Evolutionary conservation across 2,888 invertebrate species (phyloP).

Genomic region (Apamea sordens): DNA sequence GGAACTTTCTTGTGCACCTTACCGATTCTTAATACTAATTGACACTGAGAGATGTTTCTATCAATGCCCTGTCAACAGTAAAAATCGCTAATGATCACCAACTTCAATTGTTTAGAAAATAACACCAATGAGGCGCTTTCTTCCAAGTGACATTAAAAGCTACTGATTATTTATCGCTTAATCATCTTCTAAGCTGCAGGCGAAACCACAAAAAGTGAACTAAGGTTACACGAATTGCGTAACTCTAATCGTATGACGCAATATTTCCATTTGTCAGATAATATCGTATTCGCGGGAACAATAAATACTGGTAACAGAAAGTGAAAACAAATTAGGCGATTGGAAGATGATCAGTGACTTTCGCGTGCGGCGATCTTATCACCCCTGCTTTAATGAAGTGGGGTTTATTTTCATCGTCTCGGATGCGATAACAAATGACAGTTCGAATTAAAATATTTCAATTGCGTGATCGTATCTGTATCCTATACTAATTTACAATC

Average conservation of each 20-base stretch:
- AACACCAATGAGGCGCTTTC: conserved; percentile 55
- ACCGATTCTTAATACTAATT: conserved; percentile 63
- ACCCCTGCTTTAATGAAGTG: conserved; percentile 61
- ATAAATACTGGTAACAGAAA: conserved; percentile 83
- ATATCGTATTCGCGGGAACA: conserved; percentile 79
- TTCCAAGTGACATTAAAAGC: conserved; percentile 54
- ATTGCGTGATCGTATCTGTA: conserved; percentile 71
- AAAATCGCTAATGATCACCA: conserved; percentile 55
- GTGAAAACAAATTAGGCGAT: conserved; percentile 87
- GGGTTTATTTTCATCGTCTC: conserved; percentile 68
- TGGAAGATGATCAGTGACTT: conserved; percentile 80
- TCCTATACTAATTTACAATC: conserved; percentile 70
- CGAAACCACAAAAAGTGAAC: conserved; percentile 63
- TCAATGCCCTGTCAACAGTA: conserved; percentile 55
- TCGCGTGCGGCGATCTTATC: conserved; percentile 76
- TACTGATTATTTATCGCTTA: conserved; percentile 59
- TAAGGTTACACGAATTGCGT: conserved; percentile 80
- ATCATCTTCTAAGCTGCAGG: conserved; percentile 59
- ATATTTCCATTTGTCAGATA: conserved; percentile 87
- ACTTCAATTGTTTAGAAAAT: conserved; percentile 62
- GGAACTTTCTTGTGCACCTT: conserved; percentile 59
- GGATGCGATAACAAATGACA: conserved; percentile 69
- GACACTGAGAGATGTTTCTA: conserved; percentile 65
- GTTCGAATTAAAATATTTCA: conserved; percentile 75
- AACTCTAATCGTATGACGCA: conserved; percentile 80